A percentile compares a stretch with the other conserved stretches of the same genome.
phyloP scores from a whole-genome alignment of 2,888 invertebrate genomes.

The Volucella inanis region DNA sequence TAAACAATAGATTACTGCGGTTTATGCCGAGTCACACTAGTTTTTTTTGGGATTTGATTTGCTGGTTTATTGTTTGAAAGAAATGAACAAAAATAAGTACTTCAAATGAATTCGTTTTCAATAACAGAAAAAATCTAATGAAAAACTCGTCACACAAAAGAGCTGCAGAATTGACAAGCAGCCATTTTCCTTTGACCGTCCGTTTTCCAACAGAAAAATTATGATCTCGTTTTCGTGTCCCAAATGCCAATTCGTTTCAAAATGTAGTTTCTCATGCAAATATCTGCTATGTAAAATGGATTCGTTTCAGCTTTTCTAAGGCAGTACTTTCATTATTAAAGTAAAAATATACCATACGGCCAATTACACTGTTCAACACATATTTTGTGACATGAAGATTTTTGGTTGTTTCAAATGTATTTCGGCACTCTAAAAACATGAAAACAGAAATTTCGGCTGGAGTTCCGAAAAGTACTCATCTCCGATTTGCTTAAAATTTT shows the following conservation, averaged over 20 bases:
- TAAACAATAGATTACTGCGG: conserved; percentile 58
- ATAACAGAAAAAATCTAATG: conserved; percentile 71
- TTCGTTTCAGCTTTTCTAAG: no score
- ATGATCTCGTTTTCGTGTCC: conserved; percentile 35
- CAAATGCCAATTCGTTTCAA: no score
- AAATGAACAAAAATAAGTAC: conserved; percentile 67
- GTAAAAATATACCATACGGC: no score
- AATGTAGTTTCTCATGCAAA: not conserved
- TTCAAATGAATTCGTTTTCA: conserved; percentile 69
- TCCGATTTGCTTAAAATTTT: no score
- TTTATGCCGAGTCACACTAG: conserved; percentile 61
- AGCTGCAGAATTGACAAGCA: conserved; percentile 70
- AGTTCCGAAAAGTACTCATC: no score
- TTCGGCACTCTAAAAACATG: no score
- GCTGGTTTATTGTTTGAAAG: conserved; percentile 42
- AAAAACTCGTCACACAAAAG: conserved; percentile 71
- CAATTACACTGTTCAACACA: no score
- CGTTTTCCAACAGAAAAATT: conserved; percentile 41
- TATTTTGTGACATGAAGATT: no score
- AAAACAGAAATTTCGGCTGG: no score
- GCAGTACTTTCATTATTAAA: no score
- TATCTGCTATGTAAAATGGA: no score
- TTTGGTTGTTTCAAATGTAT: no score
- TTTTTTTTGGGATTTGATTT: conserved; percentile 40
- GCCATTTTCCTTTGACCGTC: conserved; percentile 58